Conservation (phyloP, 2,888 invertebrate genomes). For the Malthinus seriepunctatus region DNA sequence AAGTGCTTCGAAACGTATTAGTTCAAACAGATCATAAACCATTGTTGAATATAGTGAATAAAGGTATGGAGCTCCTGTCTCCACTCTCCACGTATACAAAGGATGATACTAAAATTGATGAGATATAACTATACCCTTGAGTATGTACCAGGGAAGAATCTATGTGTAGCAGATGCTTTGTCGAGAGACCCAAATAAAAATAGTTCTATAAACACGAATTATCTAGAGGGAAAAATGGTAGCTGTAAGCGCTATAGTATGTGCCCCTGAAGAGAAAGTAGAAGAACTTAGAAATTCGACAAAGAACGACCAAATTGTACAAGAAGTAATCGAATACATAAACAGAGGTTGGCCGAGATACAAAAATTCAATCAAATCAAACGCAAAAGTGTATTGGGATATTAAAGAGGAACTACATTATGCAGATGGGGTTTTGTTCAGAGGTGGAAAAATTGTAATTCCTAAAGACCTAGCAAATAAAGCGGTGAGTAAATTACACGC, state of each 20-base stretch:
- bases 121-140: not conserved
- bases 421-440: not conserved
- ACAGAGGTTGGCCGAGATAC: not conserved
- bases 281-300: not conserved
- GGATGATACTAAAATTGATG: not conserved
- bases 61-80: not conserved
- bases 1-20: not conserved
- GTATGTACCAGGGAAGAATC: not conserved
- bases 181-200: not conserved
- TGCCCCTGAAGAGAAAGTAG: not conserved
- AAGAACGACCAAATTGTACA: not conserved
- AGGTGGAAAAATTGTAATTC: not conserved
- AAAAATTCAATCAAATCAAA: not conserved
- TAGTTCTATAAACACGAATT: not conserved
- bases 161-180: not conserved
- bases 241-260: not conserved
- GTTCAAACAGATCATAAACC: not conserved
- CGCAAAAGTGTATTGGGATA: not conserved
- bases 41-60: not conserved
- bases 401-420: not conserved
- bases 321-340: not conserved
- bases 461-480: not conserved
- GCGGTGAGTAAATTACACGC: not conserved
- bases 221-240: not conserved
- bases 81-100: not conserved